Evolutionary conservation across 2,888 invertebrate species (phyloP).

Genomic region (Selenia dentaria): DNA sequence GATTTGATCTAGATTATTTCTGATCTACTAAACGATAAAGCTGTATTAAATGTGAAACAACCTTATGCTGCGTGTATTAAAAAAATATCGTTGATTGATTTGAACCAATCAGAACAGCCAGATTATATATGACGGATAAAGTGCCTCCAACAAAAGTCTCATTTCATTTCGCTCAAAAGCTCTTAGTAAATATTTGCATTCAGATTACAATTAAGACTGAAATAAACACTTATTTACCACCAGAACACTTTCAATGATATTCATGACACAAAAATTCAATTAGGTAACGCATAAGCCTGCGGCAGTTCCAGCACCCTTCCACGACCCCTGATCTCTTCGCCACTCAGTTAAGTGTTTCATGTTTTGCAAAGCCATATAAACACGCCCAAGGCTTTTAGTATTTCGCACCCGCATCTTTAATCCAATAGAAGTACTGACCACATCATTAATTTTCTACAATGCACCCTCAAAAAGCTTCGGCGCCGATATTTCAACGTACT

Average conservation of each 20-base stretch:
- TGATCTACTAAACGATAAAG: conserved; percentile 30
- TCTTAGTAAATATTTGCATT: too few species aligned
- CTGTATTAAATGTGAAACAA: conserved; percentile 20
- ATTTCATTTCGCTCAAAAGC: too few species aligned
- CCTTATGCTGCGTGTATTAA: conserved; percentile 2
- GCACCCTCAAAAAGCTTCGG: conserved; percentile 75
- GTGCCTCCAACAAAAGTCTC: too few species aligned
- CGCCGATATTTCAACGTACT: conserved; percentile 79
- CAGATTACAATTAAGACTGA: too few species aligned
- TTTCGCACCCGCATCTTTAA: conserved; percentile 69
- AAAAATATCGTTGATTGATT: background rate
- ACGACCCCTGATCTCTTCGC: conserved; percentile 46
- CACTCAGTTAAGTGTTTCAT: conserved; percentile 70
- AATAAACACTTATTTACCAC: too few species aligned
- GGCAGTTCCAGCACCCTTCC: conserved; percentile 44
- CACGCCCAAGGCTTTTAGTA: conserved; percentile 74
- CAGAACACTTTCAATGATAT: too few species aligned
- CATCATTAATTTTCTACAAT: conserved; percentile 82
- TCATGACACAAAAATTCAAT: conserved; percentile 50
- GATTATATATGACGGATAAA: too few species aligned
- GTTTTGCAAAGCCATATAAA: conserved; percentile 73
- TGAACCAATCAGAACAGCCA: too few species aligned
- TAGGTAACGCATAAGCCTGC: conserved; percentile 45
- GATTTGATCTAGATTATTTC: conserved; percentile 53
- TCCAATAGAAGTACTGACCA: conserved; percentile 79